Base-by-base conservation (phyloP, 2,888 invertebrate species). In the Chirona hameri region DNA sequence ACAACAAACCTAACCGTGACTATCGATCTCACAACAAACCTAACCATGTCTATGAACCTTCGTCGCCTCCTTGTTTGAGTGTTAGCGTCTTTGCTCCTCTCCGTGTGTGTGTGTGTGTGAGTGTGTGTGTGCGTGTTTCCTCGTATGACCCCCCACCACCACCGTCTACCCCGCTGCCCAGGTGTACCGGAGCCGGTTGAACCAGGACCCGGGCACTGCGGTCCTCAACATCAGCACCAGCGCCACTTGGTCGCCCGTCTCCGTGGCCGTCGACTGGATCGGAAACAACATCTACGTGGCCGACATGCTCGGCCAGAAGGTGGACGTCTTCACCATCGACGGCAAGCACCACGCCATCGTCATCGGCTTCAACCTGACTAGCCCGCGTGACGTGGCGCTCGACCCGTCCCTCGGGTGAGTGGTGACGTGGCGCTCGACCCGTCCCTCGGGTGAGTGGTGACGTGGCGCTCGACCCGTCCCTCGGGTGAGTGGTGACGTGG, bases 221-320 rank as follows among this genome's bases (percentile, higher is more conserved):
- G 0, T 95, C 95, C 0, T 94, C 95, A 76, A 76, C 76, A 76
- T 76, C 39, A 76, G 46, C 76, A 76, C 76, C 46, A 46, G 76
- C 76, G 9, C 14, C 76, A 39, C 46, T 0, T 96, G 96, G 96
- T 91, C 94, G 0, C 97, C 97, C 0, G 93, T 95, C 0, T 94
- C 96, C 0, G 88, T 99, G 81, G 98, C 99, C 15, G 94, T 98
- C 27, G 99, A 99, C 89, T 99, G 98, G 97, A 93, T 99, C 79
- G 97, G 97, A 0, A 94, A 97, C 88, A 98, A 98, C 88, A 90
- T 99, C 15, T 99, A 98, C 89, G 95, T 98, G 31, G 96, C 96
- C 0, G 98, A 99, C 88, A 92, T 94, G 31, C 91, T 96, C 39
- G 97, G 97, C 0, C 95, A 97, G 88, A 96, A 96, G 90, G 93